Evolutionary conservation across 2,113 vertebrate species (phyloP).

Genomic region (Girardinichthys multiradiatus): DNA sequence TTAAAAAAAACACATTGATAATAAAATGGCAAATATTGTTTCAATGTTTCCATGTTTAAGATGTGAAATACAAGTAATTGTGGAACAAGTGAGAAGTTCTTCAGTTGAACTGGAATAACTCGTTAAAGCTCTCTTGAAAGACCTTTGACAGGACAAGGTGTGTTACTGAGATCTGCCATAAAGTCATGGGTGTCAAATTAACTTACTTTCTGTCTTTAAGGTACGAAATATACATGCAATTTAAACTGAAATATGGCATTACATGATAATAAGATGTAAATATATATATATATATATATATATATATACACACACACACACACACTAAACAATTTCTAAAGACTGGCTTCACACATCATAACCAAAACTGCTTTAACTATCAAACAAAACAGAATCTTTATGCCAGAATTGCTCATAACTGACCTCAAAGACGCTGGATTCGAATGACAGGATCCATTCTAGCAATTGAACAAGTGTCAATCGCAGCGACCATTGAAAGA

Average conservation of each 20-base stretch:
- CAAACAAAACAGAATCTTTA: conserved; percentile 12
- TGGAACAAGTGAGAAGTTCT: not conserved
- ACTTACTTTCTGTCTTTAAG: not conserved
- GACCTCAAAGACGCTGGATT: conserved; percentile 77
- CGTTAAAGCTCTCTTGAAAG: conserved; percentile 12
- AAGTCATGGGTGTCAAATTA: not conserved
- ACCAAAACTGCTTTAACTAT: not conserved
- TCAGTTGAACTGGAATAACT: conserved; percentile 23
- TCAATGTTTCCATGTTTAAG: not conserved
- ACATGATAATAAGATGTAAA: not conserved
- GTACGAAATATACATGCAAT: not conserved
- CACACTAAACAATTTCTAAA: not conserved
- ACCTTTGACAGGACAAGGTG: conserved; percentile 21
- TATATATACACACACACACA: not conserved
- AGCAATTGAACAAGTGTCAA: conserved; percentile 59
- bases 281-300: not conserved
- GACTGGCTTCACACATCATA: not conserved
- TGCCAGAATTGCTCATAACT: conserved; percentile 60
- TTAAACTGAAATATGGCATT: not conserved
- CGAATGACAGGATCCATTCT: conserved; percentile 77
- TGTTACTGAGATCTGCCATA: not conserved
- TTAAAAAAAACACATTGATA: not conserved
- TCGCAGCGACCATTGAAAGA: conserved; percentile 56
- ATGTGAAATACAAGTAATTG: not conserved
- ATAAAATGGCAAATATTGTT: not conserved